Conservation (phyloP, 2,113 vertebrate species). For the Nyctereutes procyonoides region DNA sequence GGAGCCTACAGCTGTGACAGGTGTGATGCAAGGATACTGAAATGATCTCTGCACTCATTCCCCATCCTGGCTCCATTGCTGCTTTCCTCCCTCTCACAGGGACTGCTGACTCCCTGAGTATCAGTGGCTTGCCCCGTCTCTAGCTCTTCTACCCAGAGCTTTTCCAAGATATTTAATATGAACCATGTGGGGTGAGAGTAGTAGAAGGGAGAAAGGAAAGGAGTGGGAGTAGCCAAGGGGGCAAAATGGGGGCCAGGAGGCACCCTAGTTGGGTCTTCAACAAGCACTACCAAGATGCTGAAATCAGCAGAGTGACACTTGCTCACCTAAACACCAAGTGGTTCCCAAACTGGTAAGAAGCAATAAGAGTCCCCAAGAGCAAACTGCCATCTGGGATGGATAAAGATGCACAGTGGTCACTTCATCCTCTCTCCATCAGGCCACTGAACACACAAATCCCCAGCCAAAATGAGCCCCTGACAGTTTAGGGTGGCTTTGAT, state of each 20-base stretch:
- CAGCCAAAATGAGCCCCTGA: neutral
- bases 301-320: neutral
- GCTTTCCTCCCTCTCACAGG: neutral
- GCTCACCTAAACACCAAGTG: neutral
- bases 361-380: neutral
- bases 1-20: neutral
- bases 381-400: neutral
- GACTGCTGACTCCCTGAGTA: neutral
- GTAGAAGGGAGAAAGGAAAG: constrained; percentile 3
- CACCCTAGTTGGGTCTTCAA: neutral
- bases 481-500: constrained; percentile 44
- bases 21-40: neutral
- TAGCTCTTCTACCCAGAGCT: constrained; percentile 17
- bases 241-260: neutral
- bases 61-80: neutral
- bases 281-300: neutral
- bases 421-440: neutral
- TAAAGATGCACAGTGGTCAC: neutral
- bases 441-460: neutral
- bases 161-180: constrained; percentile 60
- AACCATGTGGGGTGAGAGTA: constrained; percentile 28
- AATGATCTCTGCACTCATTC: neutral
- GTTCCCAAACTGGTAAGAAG: neutral
- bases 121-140: neutral
- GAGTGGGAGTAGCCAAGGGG: neutral